Percentiles rank a stretch among this genome's conserved stretches.
phyloP scores from a whole-genome alignment of 2,888 invertebrate genomes.

The Phoenoteleia sp. region DNA sequence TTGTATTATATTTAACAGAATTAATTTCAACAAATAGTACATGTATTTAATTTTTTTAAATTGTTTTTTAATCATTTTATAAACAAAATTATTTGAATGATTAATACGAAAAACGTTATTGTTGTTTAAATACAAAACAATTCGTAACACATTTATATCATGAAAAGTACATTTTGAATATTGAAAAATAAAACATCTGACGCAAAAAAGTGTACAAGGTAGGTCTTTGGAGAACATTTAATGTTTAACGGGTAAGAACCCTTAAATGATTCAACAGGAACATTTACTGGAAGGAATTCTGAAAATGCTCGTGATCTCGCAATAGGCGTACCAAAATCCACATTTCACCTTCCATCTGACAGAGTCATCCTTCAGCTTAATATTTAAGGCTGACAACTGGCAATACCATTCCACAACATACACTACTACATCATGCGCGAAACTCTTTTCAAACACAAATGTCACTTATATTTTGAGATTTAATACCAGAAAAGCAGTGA shows the following conservation, averaged over 20 bases:
- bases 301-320: conserved; percentile 71
- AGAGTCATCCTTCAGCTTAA: conserved; percentile 75
- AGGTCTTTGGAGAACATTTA: conserved; percentile 55
- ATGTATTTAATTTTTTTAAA: too few species aligned
- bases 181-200: too few species aligned
- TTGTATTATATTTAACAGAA: too few species aligned
- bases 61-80: too few species aligned
- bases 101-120: too few species aligned
- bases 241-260: conserved; percentile 58
- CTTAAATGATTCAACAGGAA: conserved; percentile 70
- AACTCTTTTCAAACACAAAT: conserved; percentile 47
- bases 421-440: conserved; percentile 51
- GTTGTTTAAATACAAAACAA: too few species aligned
- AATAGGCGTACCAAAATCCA: conserved; percentile 60
- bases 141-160: too few species aligned
- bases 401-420: conserved; percentile 62
- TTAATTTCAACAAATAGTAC: too few species aligned
- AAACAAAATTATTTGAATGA: too few species aligned
- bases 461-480: conserved; percentile 38
- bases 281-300: conserved; percentile 66
- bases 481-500: conserved; percentile 23
- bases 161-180: too few species aligned
- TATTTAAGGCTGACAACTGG: conserved; percentile 75
- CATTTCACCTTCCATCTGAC: conserved; percentile 56
- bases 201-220: too few species aligned